These are phyloP conservation scores for Corticium candelabrum DNA, from an alignment of 37 sponge, comb jelly and placozoan genomes.

Conservation along the genomic window DNA sequence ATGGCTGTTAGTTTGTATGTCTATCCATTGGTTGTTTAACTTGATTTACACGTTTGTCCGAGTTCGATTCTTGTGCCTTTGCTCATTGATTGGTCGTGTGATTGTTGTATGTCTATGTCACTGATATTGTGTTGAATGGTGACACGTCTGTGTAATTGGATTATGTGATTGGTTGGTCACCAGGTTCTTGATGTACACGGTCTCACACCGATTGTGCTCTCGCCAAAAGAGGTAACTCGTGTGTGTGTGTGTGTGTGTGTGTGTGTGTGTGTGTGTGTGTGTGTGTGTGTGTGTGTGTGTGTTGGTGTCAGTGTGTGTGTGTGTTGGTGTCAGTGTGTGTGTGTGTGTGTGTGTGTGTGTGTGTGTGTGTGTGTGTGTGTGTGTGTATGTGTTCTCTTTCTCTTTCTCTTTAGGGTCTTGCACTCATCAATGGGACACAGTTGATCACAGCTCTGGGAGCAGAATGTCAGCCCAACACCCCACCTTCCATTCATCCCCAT, in stretches of 20 bases:
- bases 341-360: neutral
- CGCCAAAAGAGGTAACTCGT: conserved; percentile 66
- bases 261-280: neutral
- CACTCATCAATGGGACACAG: conserved; percentile 93
- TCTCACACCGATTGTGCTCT: conserved; percentile 43
- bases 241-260: neutral
- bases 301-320: no score
- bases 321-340: no score
- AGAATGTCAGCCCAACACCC: conserved; percentile 21
- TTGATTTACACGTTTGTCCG: no score
- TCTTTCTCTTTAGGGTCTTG: conserved; percentile 45
- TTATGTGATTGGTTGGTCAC: neutral
- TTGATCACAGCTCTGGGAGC: conserved; percentile 74
- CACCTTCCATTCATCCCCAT: neutral
- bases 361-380: conserved; percentile 2
- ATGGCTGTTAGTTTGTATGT: no score
- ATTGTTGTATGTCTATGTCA: no score
- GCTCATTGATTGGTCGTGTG: no score
- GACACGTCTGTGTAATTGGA: no score
- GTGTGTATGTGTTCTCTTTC: neutral
- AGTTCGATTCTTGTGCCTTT: no score
- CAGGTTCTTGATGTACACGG: conserved; percentile 17
- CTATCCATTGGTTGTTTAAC: no score
- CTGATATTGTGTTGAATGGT: no score
- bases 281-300: neutral